These are phyloP conservation scores for Dasypus novemcinctus DNA, from an alignment of 2,113 vertebrate genomes.

Conservation along the genomic window DNA sequence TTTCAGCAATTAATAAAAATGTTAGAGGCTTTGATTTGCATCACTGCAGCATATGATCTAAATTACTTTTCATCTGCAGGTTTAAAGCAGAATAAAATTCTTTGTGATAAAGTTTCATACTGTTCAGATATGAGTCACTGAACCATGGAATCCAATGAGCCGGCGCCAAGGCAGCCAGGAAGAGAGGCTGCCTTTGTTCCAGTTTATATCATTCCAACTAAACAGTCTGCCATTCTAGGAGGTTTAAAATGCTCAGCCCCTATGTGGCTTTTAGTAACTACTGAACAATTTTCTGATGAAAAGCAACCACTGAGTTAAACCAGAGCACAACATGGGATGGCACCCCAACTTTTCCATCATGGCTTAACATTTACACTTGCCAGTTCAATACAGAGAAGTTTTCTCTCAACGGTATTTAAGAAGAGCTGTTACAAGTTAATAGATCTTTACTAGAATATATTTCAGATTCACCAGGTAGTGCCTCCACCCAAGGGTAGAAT, in stretches of 20 bases:
- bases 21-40: constrained; percentile 81
- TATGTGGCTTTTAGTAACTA: constrained; percentile 39
- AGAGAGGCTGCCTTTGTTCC: constrained; percentile 64
- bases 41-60: constrained; percentile 81
- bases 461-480: not conserved
- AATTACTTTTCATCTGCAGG: constrained; percentile 82
- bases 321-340: not conserved
- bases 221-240: not conserved
- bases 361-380: not conserved
- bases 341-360: not conserved
- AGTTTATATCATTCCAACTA: constrained; percentile 19
- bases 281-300: constrained; percentile 53
- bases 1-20: constrained; percentile 83
- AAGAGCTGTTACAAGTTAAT: constrained; percentile 10
- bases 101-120: constrained; percentile 79
- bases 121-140: constrained; percentile 67
- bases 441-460: not conserved
- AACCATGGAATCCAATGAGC: constrained; percentile 65
- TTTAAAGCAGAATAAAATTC: constrained; percentile 77
- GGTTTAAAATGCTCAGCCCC: constrained; percentile 39
- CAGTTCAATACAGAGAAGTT: not conserved
- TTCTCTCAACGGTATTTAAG: not conserved
- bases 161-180: constrained; percentile 2
- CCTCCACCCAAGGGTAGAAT: not conserved
- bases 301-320: constrained; percentile 22